These are phyloP conservation scores for Zelostemma sp. DNA, from an alignment of 1,140 invertebrate genomes.

Conservation along the genomic window DNA sequence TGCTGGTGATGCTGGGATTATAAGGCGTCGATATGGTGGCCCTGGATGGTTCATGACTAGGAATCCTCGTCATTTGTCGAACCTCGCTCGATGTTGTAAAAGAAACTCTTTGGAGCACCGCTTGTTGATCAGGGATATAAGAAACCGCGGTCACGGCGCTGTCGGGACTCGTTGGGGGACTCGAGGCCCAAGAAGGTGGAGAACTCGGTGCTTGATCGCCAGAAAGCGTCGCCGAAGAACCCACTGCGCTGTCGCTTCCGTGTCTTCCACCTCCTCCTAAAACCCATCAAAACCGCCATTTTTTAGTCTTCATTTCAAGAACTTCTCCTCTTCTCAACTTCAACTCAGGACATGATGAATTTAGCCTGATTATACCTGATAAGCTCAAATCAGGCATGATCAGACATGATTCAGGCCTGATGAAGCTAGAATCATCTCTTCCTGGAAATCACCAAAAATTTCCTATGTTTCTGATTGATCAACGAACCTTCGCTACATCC, in stretches of 20 bases:
- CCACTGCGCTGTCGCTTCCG: conserved; percentile 72
- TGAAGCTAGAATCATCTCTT: too few relatives aligned
- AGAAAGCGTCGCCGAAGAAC: conserved; percentile 73
- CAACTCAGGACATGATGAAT: too few relatives aligned
- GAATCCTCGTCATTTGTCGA: conserved; percentile 68
- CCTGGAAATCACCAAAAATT: too few relatives aligned
- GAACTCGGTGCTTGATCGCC: conserved; percentile 71
- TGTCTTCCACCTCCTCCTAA: conserved; percentile 61
- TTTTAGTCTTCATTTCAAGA: too few relatives aligned
- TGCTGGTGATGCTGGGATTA: conserved; percentile 75
- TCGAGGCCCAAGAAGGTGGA: conserved; percentile 74
- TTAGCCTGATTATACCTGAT: too few relatives aligned
- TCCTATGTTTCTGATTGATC: too few relatives aligned
- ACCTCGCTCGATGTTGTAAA: conserved; percentile 73
- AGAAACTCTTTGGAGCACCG: conserved; percentile 73
- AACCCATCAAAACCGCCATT: too few relatives aligned
- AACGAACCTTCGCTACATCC: conserved; percentile 64
- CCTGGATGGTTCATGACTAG: conserved; percentile 58
- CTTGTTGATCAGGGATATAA: conserved; percentile 71
- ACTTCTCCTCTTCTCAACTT: too few relatives aligned
- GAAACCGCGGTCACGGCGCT: conserved; percentile 70
- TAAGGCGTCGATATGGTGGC: conserved; percentile 55
- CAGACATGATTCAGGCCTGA: too few relatives aligned
- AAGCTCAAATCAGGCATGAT: too few relatives aligned
- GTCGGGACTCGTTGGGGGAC: conserved; percentile 73